A percentile compares a stretch with the other conserved stretches of the same genome.
Conservation (phyloP, 2,888 invertebrate species). For the Bombyx huttoni region DNA sequence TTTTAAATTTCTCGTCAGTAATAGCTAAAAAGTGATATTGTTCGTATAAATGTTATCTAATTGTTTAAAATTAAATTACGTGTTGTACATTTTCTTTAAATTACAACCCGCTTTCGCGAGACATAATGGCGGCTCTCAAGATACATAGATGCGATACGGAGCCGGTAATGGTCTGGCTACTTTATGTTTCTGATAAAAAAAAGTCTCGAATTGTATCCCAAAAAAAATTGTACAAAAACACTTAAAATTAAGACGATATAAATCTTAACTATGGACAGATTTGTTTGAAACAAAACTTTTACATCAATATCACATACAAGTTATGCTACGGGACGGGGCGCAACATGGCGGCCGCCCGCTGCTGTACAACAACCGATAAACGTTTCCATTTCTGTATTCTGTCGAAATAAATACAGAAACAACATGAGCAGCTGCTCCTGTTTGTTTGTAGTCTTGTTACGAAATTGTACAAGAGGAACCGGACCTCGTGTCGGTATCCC, state of each 20-base stretch:
- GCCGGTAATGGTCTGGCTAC: no score
- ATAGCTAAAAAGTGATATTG: background rate
- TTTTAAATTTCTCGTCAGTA: background rate
- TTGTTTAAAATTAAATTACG: background rate
- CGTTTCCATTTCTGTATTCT: no score
- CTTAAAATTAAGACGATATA: background rate
- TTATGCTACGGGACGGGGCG: constrained; percentile 24
- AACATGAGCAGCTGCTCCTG: no score
- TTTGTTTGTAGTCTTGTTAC: no score
- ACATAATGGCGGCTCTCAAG: no score
- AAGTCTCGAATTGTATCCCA: background rate
- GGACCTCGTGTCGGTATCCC: no score
- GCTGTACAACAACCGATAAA: no score
- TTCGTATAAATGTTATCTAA: constrained; percentile 2
- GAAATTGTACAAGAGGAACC: no score
- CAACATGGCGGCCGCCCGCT: constrained; percentile 10
- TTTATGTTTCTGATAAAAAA: no score
- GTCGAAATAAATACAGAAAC: no score
- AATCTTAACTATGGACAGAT: constrained; percentile 40
- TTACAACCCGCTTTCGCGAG: background rate
- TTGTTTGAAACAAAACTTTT: constrained; percentile 44
- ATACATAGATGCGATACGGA: no score
- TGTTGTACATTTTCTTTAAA: background rate
- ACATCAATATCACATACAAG: constrained; percentile 46
- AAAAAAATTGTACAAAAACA: background rate